Conservation (phyloP, 92 coral and sea anemone genomes). For the Anthopleura xanthogrammica region DNA sequence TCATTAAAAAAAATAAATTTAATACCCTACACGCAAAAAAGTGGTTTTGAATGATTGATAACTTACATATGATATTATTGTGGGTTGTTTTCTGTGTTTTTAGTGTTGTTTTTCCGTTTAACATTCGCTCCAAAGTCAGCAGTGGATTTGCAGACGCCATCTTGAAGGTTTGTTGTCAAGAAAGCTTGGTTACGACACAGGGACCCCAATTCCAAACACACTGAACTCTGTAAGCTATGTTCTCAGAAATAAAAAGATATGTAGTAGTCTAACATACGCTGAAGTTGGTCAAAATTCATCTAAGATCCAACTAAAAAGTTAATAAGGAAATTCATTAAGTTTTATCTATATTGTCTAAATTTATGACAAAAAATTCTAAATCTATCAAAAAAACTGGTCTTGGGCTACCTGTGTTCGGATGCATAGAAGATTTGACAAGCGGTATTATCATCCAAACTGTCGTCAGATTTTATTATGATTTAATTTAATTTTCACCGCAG, state of each 20-base stretch:
- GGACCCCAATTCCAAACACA: background rate
- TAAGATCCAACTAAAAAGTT: no score
- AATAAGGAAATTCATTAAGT: no score
- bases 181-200: slow-evolving; percentile 5
- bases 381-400: background rate
- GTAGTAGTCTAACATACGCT: no score
- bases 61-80: slow-evolving; percentile 87
- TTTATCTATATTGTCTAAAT: background rate
- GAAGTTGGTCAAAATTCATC: no score
- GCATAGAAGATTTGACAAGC: background rate
- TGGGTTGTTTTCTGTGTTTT: slow-evolving; percentile 92
- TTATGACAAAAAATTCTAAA: background rate
- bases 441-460: background rate
- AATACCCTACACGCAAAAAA: background rate
- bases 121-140: slow-evolving; percentile 85
- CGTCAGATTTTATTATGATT: background rate
- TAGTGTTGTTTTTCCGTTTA: slow-evolving; percentile 87
- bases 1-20: no score
- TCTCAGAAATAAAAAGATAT: no score
- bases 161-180: slow-evolving; percentile 39
- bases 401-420: background rate
- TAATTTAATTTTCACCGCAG: background rate
- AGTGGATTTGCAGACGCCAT: slow-evolving; percentile 90
- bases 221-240: no score
- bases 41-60: background rate